Percentiles rank a stretch among this genome's conserved stretches.
Conservation (phyloP, 2,888 invertebrate species). For the Lasioglossum figueresi region DNA sequence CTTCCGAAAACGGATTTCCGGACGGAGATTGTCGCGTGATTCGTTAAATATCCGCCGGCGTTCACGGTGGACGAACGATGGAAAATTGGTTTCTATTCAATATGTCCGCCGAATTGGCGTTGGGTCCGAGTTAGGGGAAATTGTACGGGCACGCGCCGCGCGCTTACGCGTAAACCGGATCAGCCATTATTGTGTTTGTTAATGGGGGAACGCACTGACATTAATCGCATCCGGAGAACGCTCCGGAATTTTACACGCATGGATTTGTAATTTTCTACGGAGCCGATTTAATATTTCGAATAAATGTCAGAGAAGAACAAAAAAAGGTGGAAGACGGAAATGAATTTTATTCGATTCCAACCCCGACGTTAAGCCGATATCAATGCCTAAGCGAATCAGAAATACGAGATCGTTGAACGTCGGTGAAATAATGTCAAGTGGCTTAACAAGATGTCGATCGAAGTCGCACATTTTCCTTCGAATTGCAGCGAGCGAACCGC, state of each 20-base stretch:
- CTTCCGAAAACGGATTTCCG: slow-evolving; percentile 29
- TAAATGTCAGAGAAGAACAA: neutral
- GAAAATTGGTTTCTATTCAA: slow-evolving; percentile 23
- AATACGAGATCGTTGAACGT: slow-evolving; percentile 51
- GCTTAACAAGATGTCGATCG: slow-evolving; percentile 59
- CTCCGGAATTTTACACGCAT: neutral
- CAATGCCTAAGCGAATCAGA: slow-evolving; percentile 34
- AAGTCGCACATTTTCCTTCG: slow-evolving; percentile 46
- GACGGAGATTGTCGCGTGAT: slow-evolving; percentile 62
- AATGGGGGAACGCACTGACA: slow-evolving; percentile 23
- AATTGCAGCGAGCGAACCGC: slow-evolving; percentile 22
- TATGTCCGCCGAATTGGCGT: slow-evolving; percentile 25
- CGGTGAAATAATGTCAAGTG: slow-evolving; percentile 63
- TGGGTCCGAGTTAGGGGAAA: slow-evolving; percentile 26
- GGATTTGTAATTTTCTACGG: neutral
- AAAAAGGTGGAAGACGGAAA: neutral
- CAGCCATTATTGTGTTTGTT: slow-evolving; percentile 26
- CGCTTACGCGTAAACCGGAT: slow-evolving; percentile 20
- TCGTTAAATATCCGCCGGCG: slow-evolving; percentile 63
- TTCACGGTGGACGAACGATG: slow-evolving; percentile 26
- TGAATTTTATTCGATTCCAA: slow-evolving; percentile 14
- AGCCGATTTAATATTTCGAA: neutral
- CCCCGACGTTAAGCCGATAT: slow-evolving; percentile 16
- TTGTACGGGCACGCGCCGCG: slow-evolving; percentile 1
- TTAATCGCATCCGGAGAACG: slow-evolving; percentile 12